These are phyloP conservation scores for Hartigia nigra DNA, from an alignment of 2,888 invertebrate species.

Conservation along the genomic window DNA sequence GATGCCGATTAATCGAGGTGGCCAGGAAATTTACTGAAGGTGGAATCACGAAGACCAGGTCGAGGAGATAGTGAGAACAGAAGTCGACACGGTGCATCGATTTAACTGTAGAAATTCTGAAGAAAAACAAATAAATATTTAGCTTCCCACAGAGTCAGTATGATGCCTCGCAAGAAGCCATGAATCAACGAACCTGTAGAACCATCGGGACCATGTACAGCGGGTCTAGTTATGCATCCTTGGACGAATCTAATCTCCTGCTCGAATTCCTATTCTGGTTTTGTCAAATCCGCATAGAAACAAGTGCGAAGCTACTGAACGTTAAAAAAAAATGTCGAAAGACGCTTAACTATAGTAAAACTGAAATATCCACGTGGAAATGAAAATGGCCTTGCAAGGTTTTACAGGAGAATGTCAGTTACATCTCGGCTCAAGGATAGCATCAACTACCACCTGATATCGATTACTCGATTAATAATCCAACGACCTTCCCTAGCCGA, in stretches of 20 bases:
- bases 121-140: background rate
- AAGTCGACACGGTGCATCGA: background rate
- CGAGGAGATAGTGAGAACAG: background rate
- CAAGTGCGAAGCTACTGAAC: background rate
- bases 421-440: background rate
- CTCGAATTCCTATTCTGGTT: background rate
- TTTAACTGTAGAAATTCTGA: background rate
- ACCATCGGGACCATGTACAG: background rate
- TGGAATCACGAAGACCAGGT: background rate
- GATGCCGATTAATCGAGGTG: background rate
- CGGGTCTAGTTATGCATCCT: background rate
- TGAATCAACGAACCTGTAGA: background rate
- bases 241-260: background rate
- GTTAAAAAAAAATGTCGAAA: background rate
- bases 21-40: background rate
- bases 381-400: slow-evolving; percentile 33
- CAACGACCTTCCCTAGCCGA: slow-evolving; percentile 33
- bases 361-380: background rate
- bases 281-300: background rate
- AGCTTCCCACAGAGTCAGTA: background rate
- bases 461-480: slow-evolving; percentile 59
- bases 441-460: slow-evolving; percentile 33
- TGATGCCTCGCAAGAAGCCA: background rate
- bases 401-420: slow-evolving; percentile 27
- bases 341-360: background rate